Base-by-base conservation (phyloP, 2,888 invertebrate genomes). In the Laothoe populi region DNA sequence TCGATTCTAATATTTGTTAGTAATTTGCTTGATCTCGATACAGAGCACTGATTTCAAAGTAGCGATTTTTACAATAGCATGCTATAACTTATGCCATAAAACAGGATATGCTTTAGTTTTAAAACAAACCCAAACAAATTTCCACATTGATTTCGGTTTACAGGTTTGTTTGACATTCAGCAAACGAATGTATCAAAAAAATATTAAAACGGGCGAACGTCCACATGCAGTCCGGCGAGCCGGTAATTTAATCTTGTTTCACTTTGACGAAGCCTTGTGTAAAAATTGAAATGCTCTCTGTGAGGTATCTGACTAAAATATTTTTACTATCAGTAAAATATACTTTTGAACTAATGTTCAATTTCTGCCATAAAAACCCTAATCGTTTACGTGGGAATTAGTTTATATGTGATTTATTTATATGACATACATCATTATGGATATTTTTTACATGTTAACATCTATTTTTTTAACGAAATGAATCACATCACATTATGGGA, bases 161-260 rank as follows among this genome's bases (percentile, higher is more conserved):
- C 84, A 86, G 84, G 83, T 85, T 81, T 84, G 83, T 90, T 88
- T 88, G 89, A 86, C 82, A 81, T 83, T 78, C 79, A 72, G 79
- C 81, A 84, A 88, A 86, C 84, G 87, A 84, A 85, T 81, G 82
- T 75, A 78, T 72, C 71, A 77, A 81, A 75, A 81, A 79, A 77
- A 76, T 69, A 75, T 77, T 74, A 75, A 79, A 75, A 68, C 70
- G 72, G 71, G 64, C 70, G 70, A 68, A 63, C 67, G 67, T 72
- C 67, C 72, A 64, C 73, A 70, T 73, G 71, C 73, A 74, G 75
- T 72, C 80, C 73, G 77, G 77, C 73, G 78, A 78, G 77, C 72
- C 75, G 78, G 86, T 90, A 87, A 90, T 88, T 88, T 81, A 85
- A 89, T 89, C 84, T 79, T 78, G 81, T 79, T 81, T 82, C 86